Conservation (phyloP, 2,797 vertebrate species). For the Syncerus caffer region DNA sequence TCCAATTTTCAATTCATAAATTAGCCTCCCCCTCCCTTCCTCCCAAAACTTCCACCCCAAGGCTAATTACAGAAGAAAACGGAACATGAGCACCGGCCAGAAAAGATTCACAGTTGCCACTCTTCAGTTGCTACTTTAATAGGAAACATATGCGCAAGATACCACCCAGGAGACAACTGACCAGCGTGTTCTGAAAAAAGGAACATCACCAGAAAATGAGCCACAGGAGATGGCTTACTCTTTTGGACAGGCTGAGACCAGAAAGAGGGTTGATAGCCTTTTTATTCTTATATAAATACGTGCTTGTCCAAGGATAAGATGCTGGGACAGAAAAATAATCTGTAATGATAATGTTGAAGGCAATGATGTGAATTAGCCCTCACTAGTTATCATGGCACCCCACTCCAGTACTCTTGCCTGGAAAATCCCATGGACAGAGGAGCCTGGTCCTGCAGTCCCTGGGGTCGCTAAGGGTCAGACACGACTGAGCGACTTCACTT, state of each 20-base stretch:
- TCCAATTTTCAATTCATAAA: slow-evolving; percentile 68
- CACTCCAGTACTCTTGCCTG: too few species aligned
- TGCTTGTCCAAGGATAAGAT: slow-evolving; percentile 1
- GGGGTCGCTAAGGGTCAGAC: too few species aligned
- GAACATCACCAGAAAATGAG: slow-evolving; percentile 58
- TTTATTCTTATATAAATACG: slow-evolving; percentile 18
- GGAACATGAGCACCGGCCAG: slow-evolving; percentile 50
- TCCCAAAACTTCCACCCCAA: slow-evolving; percentile 72
- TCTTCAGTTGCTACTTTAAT: slow-evolving; percentile 74
- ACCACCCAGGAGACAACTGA: slow-evolving; percentile 71
- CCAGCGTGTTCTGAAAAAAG: slow-evolving; percentile 30
- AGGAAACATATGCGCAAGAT: slow-evolving; percentile 72
- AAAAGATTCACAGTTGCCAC: slow-evolving; percentile 71
- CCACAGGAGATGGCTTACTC: slow-evolving; percentile 23
- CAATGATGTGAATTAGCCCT: neutral
- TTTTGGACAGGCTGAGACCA: slow-evolving; percentile 25
- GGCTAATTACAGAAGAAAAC: slow-evolving; percentile 70
- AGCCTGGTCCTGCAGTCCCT: too few species aligned
- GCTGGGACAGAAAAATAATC: slow-evolving; percentile 26
- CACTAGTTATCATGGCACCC: neutral
- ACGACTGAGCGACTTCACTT: too few species aligned
- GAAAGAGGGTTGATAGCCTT: neutral
- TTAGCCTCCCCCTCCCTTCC: slow-evolving; percentile 37
- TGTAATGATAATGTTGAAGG: slow-evolving; percentile 8
- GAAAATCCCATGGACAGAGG: too few species aligned